Percentiles rank a stretch among this genome's conserved stretches.
Evolutionary conservation across 2,888 invertebrate genomes (phyloP).

Genomic region (Agrochola lychnidis): DNA sequence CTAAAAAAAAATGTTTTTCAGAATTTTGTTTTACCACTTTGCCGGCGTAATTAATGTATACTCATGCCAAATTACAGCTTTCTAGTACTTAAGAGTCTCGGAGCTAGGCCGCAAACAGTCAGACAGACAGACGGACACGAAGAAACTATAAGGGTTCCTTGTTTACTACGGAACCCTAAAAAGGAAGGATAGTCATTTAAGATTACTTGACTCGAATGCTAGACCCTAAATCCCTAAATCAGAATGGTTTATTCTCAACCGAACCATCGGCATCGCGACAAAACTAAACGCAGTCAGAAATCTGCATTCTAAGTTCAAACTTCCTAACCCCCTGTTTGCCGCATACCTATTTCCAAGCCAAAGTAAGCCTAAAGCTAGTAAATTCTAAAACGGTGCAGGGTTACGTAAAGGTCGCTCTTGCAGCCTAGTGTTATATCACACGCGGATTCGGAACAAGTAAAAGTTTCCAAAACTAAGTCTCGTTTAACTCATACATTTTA

Average conservation of each 20-base stretch:
- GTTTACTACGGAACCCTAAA: too few species aligned
- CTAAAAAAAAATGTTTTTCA: too few species aligned
- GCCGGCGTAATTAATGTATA: too few species aligned
- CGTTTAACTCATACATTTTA: slow-evolving; percentile 29
- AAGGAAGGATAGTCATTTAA: neutral
- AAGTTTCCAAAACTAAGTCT: slow-evolving; percentile 40
- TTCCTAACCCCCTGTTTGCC: slow-evolving; percentile 45
- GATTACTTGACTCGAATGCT: neutral
- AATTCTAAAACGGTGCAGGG: slow-evolving; percentile 60
- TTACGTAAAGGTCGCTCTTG: slow-evolving; percentile 58
- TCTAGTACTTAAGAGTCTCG: too few species aligned
- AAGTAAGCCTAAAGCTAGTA: slow-evolving; percentile 40
- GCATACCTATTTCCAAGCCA: slow-evolving; percentile 55
- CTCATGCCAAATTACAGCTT: too few species aligned
- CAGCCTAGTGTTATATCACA: slow-evolving; percentile 55
- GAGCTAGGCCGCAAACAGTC: too few species aligned
- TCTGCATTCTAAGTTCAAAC: slow-evolving; percentile 12
- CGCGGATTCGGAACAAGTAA: slow-evolving; percentile 37
- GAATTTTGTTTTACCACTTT: too few species aligned
- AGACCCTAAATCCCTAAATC: neutral
- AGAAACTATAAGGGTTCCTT: too few species aligned
- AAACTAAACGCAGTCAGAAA: slow-evolving; percentile 18
- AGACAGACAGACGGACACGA: too few species aligned
- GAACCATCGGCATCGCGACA: neutral
- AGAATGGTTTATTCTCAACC: neutral